Evolutionary conservation across 2,113 vertebrate genomes (phyloP), one percentile per base, ranked within the genome.

Genomic region (Myiopsitta monachus): DNA sequence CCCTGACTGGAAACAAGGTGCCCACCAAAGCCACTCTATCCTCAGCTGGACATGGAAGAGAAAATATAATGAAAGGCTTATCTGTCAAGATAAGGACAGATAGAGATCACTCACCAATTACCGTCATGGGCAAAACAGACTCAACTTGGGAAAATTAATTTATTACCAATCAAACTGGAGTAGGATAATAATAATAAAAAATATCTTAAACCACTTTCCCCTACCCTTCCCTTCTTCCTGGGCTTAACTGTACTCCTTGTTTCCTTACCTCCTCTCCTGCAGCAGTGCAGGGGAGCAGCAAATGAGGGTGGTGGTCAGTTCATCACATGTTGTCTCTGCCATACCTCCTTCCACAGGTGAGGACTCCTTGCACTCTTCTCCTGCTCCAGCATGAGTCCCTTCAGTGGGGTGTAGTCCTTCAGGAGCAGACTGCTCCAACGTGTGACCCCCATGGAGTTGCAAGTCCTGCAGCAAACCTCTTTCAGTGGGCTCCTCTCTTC

Each of bases 271-370:
- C 8, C 13, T 52, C 27, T 21, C 36, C 14, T 3, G 17, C 16
- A 61, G 63, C 2, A 3, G 21, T 3, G 7, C 27, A 51, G 9
- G 7, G 19, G 23, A 10, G 28, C 6, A 11, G 36, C 4, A 2
- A 43, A 19, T 49, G 6, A 27, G 16, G 19, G 12, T 30, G 59
- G 4, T 5, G 9, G 63, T 59, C 36, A 43, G 8, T 43, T 24
- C 27, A 31, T 55, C 22, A 57, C 33, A 30, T 6, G 0, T 80
- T 57, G 15, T 17, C 24, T 68, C 44, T 77, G 31, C 19, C 15
- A 7, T 38, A 26, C 28, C 14, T 57, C 67, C 44, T 19, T 68
- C 26, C 24, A 30, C 52, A n/a, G 6, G 11, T 6, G 23, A 9
- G 19, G 24, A 41, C 6, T 41, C 9, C 11, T 76, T 24, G 16